Evolutionary conservation across 2,888 invertebrate genomes (phyloP).

Genomic region (Cephus pygmeus): DNA sequence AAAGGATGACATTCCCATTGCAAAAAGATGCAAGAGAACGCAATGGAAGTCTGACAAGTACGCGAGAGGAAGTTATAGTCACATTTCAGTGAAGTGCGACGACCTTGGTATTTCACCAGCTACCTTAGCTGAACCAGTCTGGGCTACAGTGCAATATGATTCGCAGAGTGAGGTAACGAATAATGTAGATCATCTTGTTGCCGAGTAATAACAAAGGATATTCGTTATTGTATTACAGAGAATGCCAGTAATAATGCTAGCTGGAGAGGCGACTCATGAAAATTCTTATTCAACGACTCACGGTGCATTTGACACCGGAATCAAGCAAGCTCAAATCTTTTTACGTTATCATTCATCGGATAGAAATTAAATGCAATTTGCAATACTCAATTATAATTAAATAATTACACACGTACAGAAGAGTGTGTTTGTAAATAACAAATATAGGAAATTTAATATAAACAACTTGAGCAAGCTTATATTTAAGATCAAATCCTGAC

Average conservation of each 20-base stretch:
- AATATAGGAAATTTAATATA: too few relatives aligned
- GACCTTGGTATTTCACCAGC: constrained; percentile 58
- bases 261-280: constrained; percentile 74
- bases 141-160: constrained; percentile 42
- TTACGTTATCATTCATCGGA: constrained; percentile 43
- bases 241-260: constrained; percentile 70
- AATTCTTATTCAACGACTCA: constrained; percentile 75
- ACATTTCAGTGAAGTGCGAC: constrained; percentile 70
- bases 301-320: constrained; percentile 74
- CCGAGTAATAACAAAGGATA: neutral
- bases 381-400: neutral
- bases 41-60: constrained; percentile 71
- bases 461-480: too few relatives aligned
- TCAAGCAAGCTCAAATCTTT: constrained; percentile 67
- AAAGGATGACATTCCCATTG: constrained; percentile 66
- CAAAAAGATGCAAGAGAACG: constrained; percentile 67
- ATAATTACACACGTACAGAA: too few relatives aligned
- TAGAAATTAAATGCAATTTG: neutral
- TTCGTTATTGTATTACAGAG: constrained; percentile 44
- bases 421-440: too few relatives aligned
- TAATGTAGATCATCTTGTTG: constrained; percentile 1
- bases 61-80: constrained; percentile 72
- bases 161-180: constrained; percentile 37
- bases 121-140: constrained; percentile 65
- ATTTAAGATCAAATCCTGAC: too few relatives aligned